These are phyloP conservation scores for Oligia fasciuncula DNA, from an alignment of 2,888 invertebrate genomes.

Conservation along the genomic window DNA sequence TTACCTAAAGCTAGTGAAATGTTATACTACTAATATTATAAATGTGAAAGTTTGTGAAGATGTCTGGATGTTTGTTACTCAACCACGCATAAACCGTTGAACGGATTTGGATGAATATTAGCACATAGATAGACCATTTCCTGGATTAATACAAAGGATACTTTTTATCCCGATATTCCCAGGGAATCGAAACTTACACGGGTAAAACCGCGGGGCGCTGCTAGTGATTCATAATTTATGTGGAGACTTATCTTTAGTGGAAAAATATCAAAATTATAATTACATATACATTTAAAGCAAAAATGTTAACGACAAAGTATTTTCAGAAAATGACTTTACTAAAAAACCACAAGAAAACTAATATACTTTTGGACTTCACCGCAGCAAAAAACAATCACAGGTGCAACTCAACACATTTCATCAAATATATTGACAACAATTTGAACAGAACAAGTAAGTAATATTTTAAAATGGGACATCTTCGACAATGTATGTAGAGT, in stretches of 20 bases:
- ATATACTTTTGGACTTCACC: not conserved
- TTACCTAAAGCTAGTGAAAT: not conserved
- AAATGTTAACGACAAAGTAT: not conserved
- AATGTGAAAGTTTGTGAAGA: too few relatives aligned
- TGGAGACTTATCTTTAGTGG: not conserved
- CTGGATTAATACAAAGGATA: too few relatives aligned
- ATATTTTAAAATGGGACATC: constrained; percentile 49
- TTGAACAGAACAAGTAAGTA: constrained; percentile 31
- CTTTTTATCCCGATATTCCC: too few relatives aligned
- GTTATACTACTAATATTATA: not conserved
- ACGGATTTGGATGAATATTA: too few relatives aligned
- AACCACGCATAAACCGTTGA: too few relatives aligned
- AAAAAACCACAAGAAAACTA: not conserved
- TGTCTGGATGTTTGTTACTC: too few relatives aligned
- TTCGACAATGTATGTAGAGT: constrained; percentile 40
- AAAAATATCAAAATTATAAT: not conserved
- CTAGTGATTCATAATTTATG: not conserved
- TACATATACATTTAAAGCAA: not conserved
- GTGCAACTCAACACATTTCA: constrained; percentile 4
- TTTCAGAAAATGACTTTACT: not conserved
- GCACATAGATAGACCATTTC: too few relatives aligned
- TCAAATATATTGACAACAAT: constrained; percentile 38
- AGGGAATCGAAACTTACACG: too few relatives aligned
- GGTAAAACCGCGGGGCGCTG: too few relatives aligned
- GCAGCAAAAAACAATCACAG: not conserved